These are phyloP conservation scores for Dorcus parallelipipedus DNA, from an alignment of 2,888 invertebrate genomes.

Conservation along the genomic window DNA sequence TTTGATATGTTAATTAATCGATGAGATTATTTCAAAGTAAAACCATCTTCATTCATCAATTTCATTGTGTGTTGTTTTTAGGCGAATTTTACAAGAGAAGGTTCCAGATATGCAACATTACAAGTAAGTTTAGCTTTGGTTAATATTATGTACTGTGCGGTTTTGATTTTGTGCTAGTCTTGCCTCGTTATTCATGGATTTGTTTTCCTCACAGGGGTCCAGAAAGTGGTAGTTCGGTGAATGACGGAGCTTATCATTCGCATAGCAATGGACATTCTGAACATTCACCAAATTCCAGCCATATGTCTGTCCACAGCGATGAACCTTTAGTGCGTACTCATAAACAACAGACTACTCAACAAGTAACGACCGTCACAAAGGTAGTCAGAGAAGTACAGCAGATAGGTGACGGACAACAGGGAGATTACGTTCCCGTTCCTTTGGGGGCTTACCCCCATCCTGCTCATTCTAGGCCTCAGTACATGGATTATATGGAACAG, in stretches of 20 bases:
- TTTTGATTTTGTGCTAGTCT: neutral
- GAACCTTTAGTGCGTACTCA: constrained; percentile 59
- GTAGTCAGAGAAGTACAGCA: constrained; percentile 63
- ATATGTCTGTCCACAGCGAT: constrained; percentile 53
- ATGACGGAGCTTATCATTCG: constrained; percentile 43
- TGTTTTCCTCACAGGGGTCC: constrained; percentile 18
- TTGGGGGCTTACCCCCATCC: constrained; percentile 47
- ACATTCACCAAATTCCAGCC: constrained; percentile 60
- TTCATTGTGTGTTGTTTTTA: constrained; percentile 46
- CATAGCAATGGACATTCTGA: constrained; percentile 66
- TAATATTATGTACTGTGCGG: neutral
- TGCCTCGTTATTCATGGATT: too few species aligned
- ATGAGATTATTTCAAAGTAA: neutral
- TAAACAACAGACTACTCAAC: constrained; percentile 66
- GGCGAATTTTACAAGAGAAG: constrained; percentile 63
- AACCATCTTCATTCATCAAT: constrained; percentile 16
- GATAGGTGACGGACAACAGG: constrained; percentile 54
- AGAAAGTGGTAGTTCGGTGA: constrained; percentile 31
- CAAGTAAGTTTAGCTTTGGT: constrained; percentile 52
- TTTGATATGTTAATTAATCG: neutral
- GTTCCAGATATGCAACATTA: constrained; percentile 64
- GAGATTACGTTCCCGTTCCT: constrained; percentile 54
- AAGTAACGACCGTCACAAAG: constrained; percentile 70
- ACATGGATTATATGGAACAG: constrained; percentile 52
- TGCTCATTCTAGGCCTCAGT: constrained; percentile 43